These are phyloP conservation scores for Operophtera brumata DNA, from an alignment of 2,888 invertebrate species.

Conservation along the genomic window DNA sequence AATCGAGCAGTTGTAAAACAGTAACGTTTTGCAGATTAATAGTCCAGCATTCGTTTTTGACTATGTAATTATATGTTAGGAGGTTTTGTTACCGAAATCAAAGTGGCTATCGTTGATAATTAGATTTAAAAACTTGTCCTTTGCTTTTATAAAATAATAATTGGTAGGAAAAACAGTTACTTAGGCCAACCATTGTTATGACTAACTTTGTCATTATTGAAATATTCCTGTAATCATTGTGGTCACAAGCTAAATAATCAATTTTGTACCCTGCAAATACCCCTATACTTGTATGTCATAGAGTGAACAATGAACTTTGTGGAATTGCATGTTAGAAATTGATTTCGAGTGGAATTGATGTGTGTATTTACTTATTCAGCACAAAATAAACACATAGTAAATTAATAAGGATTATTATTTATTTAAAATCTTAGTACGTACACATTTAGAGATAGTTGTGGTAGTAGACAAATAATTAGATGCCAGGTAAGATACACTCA, in stretches of 20 bases:
- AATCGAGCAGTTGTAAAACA: background rate
- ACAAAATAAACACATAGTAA: slow-evolving; percentile 56
- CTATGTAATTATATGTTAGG: background rate
- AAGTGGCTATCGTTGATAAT: background rate
- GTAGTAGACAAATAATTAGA: slow-evolving; percentile 11
- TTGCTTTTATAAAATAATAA: background rate
- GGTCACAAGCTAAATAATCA: background rate
- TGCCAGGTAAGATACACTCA: slow-evolving; percentile 11
- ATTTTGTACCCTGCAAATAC: background rate
- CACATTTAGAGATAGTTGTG: slow-evolving; percentile 7
- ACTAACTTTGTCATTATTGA: background rate
- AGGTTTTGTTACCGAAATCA: background rate
- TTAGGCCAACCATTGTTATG: too few relatives aligned
- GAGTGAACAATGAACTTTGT: slow-evolving; percentile 31
- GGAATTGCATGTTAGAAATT: slow-evolving; percentile 53
- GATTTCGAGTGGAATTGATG: slow-evolving; percentile 41
- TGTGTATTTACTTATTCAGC: slow-evolving; percentile 46
- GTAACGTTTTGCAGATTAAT: background rate
- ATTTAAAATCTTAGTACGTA: background rate
- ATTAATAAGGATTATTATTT: slow-evolving; percentile 28
- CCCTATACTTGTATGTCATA: background rate
- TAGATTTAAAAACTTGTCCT: background rate
- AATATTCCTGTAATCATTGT: background rate
- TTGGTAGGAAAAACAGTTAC: background rate
- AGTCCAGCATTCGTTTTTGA: background rate